Base-by-base conservation (phyloP, 2,113 vertebrate genomes). In the Callithrix jacchus region DNA sequence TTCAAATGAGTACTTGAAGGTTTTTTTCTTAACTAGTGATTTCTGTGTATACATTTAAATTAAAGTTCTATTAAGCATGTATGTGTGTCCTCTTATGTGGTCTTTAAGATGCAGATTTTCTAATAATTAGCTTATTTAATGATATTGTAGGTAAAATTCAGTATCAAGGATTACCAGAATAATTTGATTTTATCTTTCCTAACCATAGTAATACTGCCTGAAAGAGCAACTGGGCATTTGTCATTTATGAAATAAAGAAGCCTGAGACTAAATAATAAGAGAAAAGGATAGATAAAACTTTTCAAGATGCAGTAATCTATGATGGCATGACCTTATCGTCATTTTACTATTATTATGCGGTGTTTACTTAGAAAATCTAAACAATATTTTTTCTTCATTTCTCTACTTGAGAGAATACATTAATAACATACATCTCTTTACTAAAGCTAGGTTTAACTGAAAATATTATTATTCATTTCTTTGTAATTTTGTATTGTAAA, bases 351-450 rank as follows among this genome's bases (percentile, higher is more conserved):
- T 66, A 23, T 45, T 70, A n/a, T 58, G 14, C 2, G 82, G 8
- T 10, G 66, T 89, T 92, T 93, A 73, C 20, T 70, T 58, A 94
- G 32, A 81, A 86, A 81, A 73, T 82, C 14, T 64, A 87, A 94
- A 70, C 9, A 76, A 35, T 71, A 9, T 70, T 37, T 87, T 35
- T 61, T 13, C 35, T 85, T 96, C 5, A 52, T 56, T 76, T 93
- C 27, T 18, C 1, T 77, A 6, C 20, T 79, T 76, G 13, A 89
- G 79, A 92, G 32, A 27, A 68, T 58, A 83, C 84, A 85, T 68
- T 93, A 92, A 88, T 52, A 37, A 54, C 16, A 2, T 30, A 40
- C 14, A 91, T 84, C 11, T 54, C 45, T 93, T 92, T 74, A 80
- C 27, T 79, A 68, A 74, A 40, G n/a, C 23, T 84, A 40, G 2